Evolutionary conservation across 2,113 vertebrate species (phyloP).

Genomic region (Agapornis roseicollis): DNA sequence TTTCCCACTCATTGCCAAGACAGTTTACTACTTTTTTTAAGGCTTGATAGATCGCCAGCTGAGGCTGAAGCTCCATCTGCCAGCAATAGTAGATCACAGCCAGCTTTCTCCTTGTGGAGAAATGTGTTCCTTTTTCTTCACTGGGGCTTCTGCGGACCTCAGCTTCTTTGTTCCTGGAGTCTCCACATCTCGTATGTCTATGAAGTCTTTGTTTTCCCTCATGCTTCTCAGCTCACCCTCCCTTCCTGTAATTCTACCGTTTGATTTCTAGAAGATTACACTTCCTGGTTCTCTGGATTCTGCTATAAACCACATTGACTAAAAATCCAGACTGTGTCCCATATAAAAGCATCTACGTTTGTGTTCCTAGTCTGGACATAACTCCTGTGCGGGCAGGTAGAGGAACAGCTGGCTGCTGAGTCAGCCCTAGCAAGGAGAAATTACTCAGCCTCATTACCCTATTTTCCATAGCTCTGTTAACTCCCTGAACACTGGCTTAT

Average conservation of each 20-base stretch:
- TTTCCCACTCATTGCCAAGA: slow-evolving; percentile 38
- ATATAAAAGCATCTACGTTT: neutral
- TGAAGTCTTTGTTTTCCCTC: neutral
- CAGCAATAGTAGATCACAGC: slow-evolving; percentile 33
- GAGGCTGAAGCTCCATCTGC: slow-evolving; percentile 52
- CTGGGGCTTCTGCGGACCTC: neutral
- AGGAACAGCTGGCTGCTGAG: neutral
- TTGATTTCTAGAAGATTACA: slow-evolving; percentile 29
- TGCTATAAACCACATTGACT: neutral
- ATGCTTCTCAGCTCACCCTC: neutral
- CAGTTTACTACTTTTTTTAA: slow-evolving; percentile 19
- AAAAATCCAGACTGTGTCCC: slow-evolving; percentile 3
- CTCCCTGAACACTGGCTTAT: neutral
- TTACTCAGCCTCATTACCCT: neutral
- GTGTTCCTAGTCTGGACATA: neutral
- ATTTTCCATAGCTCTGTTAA: neutral
- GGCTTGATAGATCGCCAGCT: slow-evolving; percentile 46
- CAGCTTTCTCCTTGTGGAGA: slow-evolving; percentile 19
- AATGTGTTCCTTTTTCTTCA: neutral
- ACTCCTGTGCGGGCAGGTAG: neutral
- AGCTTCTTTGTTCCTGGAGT: neutral
- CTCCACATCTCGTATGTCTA: neutral
- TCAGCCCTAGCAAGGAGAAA: neutral
- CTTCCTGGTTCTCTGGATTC: slow-evolving; percentile 11
- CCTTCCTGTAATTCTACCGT: neutral